Evolutionary conservation across 1,140 invertebrate species (phyloP).

Genomic region (Halyomorpha halys): DNA sequence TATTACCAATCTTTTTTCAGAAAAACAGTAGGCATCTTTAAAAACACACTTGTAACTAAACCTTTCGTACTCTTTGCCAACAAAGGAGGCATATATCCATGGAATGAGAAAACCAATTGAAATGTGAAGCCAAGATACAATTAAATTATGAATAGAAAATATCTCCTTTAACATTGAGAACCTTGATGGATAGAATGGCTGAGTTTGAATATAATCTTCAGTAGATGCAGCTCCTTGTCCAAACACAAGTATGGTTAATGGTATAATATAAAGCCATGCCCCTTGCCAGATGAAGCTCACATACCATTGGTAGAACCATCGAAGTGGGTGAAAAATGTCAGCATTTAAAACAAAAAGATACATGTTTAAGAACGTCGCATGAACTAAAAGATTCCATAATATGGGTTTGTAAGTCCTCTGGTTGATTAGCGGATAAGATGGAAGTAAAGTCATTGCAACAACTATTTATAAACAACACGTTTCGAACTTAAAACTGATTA

Average conservation of each 20-base stretch:
- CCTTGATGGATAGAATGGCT: conserved; percentile 1
- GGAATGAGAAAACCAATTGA: conserved; percentile 7
- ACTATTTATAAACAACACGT: no score
- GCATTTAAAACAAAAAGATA: conserved; percentile 1
- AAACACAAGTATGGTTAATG: background rate
- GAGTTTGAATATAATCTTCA: conserved; percentile 1
- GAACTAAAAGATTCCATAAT: conserved; percentile 1
- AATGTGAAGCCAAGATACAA: background rate
- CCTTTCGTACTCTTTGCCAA: background rate
- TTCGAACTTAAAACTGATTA: no score
- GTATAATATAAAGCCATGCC: conserved; percentile 7
- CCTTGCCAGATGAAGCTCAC: background rate
- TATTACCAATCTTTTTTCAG: conserved; percentile 47
- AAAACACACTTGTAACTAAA: background rate
- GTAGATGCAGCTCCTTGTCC: background rate
- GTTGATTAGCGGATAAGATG: background rate
- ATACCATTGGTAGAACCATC: conserved; percentile 10
- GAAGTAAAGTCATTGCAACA: no score
- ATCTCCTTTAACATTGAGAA: background rate
- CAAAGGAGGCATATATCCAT: conserved; percentile 12
- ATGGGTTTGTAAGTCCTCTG: conserved; percentile 2
- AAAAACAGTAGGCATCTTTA: background rate
- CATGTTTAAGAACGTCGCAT: background rate
- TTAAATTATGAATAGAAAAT: conserved; percentile 6
- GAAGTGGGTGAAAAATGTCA: background rate